A percentile compares a stretch with the other conserved stretches of the same genome.
Conservation (phyloP, 2,888 invertebrate genomes). For the Exocentrus adspersus region DNA sequence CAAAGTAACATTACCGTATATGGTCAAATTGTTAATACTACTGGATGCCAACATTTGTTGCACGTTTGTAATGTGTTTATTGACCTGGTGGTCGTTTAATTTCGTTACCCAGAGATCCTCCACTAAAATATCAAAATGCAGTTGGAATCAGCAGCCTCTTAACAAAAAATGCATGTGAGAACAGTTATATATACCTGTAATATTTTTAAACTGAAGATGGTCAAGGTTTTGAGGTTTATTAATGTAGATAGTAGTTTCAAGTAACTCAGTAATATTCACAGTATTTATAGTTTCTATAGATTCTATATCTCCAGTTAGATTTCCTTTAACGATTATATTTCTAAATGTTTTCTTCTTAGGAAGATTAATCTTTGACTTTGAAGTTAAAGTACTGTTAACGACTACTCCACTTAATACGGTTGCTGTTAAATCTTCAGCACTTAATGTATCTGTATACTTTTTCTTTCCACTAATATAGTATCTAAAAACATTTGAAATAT, state of each 20-base stretch:
- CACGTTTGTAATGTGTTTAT: conserved; percentile 45
- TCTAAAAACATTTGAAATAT: no score
- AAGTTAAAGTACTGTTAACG: conserved; percentile 32
- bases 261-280: conserved; percentile 42
- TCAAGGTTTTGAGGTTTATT: conserved; percentile 42
- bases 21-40: conserved; percentile 45
- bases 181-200: conserved; percentile 44
- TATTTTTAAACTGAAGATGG: conserved; percentile 45
- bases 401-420: conserved; percentile 37
- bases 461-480: conserved; percentile 17
- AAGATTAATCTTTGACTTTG: conserved; percentile 29
- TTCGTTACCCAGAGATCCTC: conserved; percentile 41
- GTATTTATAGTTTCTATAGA: conserved; percentile 45
- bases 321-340: conserved; percentile 46
- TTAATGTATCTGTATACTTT: neutral
- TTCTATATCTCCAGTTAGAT: conserved; percentile 38
- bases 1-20: conserved; percentile 49
- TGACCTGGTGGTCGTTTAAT: conserved; percentile 48
- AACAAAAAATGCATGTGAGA: conserved; percentile 3
- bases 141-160: neutral
- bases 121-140: conserved; percentile 44
- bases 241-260: conserved; percentile 45
- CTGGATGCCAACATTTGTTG: conserved; percentile 42
- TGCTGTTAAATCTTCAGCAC: conserved; percentile 43
- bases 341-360: conserved; percentile 44